Conservation (phyloP, 2,888 invertebrate species). For the Heliconius charithonia region DNA sequence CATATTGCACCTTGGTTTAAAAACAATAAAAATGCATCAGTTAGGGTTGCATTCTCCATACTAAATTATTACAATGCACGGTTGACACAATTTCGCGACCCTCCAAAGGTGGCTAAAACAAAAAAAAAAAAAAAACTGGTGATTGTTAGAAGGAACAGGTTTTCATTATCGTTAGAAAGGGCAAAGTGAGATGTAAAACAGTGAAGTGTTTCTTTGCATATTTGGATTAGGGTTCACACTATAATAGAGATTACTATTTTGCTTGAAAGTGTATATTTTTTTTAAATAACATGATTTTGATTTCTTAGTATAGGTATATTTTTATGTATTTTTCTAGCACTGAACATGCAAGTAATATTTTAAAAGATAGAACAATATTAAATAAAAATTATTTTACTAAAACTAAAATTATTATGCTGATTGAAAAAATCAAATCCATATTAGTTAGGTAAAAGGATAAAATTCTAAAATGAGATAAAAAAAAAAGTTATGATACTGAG, state of each 20-base stretch:
- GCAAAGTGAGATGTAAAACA: conserved; percentile 77
- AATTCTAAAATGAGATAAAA: too few species aligned
- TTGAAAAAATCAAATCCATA: too few species aligned
- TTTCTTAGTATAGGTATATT: too few species aligned
- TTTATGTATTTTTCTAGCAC: background rate
- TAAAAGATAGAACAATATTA: background rate
- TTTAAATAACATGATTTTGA: too few species aligned
- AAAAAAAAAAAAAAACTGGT: conserved; percentile 76
- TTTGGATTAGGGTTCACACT: conserved; percentile 66
- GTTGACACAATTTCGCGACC: conserved; percentile 79
- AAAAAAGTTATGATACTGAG: too few species aligned
- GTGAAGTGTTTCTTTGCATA: conserved; percentile 65
- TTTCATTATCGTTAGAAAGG: conserved; percentile 79
- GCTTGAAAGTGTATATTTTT: background rate
- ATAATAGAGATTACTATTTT: background rate
- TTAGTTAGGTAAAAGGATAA: too few species aligned
- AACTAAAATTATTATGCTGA: background rate
- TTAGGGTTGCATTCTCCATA: conserved; percentile 68
- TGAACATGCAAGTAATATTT: background rate
- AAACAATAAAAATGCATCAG: conserved; percentile 77
- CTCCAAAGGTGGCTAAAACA: conserved; percentile 72
- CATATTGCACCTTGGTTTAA: conserved; percentile 75
- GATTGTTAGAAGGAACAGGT: conserved; percentile 79
- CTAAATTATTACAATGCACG: conserved; percentile 62
- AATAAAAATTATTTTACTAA: background rate